Percentiles rank a stretch among this genome's conserved stretches.
These are phyloP conservation scores for Rallus limicola DNA, from an alignment of 2,113 vertebrate genomes.

Conservation along the genomic window DNA sequence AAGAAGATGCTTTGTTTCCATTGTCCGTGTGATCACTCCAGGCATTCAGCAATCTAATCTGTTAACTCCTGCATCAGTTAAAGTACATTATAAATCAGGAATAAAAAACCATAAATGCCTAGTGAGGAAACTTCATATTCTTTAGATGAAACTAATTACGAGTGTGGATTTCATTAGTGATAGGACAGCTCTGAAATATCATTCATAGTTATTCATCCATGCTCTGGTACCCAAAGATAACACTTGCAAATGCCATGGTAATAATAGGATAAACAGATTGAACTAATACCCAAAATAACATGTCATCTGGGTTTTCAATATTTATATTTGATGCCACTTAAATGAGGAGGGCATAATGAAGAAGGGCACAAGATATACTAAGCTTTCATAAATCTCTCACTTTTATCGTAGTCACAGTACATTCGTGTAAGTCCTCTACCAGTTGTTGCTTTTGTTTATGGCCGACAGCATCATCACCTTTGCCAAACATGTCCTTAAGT, in stretches of 20 bases:
- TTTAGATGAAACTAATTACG: slow-evolving; percentile 55
- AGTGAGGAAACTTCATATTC: slow-evolving; percentile 45
- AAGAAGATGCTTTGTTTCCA: slow-evolving; percentile 57
- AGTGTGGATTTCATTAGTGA: slow-evolving; percentile 68
- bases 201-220: slow-evolving; percentile 27
- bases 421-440: not conserved
- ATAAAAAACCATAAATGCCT: slow-evolving; percentile 34
- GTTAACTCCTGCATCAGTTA: slow-evolving; percentile 50
- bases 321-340: slow-evolving; percentile 25
- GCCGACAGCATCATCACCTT: not conserved
- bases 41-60: slow-evolving; percentile 48
- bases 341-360: not conserved
- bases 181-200: slow-evolving; percentile 52
- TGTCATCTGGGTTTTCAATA: slow-evolving; percentile 33
- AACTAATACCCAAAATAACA: slow-evolving; percentile 50
- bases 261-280: slow-evolving; percentile 59
- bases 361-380: not conserved
- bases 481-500: not conserved
- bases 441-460: slow-evolving; percentile 2
- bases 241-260: slow-evolving; percentile 36
- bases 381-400: not conserved
- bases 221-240: slow-evolving; percentile 48
- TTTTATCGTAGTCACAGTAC: not conserved
- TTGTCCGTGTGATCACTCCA: slow-evolving; percentile 46
- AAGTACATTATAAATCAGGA: slow-evolving; percentile 44